Base-by-base conservation (phyloP, 2,797 vertebrate species). In the Pangasius djambal region DNA sequence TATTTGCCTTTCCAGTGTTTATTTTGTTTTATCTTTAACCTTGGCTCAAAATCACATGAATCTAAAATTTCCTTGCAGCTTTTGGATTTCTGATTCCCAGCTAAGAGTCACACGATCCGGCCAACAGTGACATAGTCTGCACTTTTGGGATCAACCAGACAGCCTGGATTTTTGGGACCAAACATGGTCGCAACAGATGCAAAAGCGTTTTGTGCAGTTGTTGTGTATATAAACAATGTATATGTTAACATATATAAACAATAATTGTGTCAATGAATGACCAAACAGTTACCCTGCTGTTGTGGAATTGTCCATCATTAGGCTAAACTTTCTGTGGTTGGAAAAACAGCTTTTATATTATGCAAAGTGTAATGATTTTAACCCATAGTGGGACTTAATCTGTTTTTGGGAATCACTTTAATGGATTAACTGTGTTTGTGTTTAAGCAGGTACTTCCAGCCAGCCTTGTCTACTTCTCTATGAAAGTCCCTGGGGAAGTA, bases 31-130 rank as follows among this genome's bases (percentile, higher is more conserved):
- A 28, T 25, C 13, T 28, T 77, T 6, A 75, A 40, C 34, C 0
- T 37, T 61, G 25, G 12, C 52, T 65, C 50, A 52, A 28, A 67
- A 37, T 40, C 10, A 61, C 57, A 61, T 82, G 79, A 61, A 16
- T 87, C 13, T 61, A 34, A 63, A 34, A 74, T 89, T 86, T 86
- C 37, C 25, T 87, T 22, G 63, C 94, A 97, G 96, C 93, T 97
- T 83, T 87, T 97, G 92, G 96, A 97, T 91, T 96, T 97, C 92
- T 97, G 95, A 90, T 91, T 69, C 31, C n/a, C 9, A 3, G 9
- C 2, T 16, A 59, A 34, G 34, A 1, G 50, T 93, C 95, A 96
- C 15, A 10, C 34, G 31, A 22, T 25, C 8, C 18, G 4, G 75
- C 34, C 44, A 77, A 15, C n/a, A 12, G 8, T 31, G 28, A 16